Evolutionary conservation across 92 coral and sea anemone species (phyloP).

Genomic region (Actinernus sp.): DNA sequence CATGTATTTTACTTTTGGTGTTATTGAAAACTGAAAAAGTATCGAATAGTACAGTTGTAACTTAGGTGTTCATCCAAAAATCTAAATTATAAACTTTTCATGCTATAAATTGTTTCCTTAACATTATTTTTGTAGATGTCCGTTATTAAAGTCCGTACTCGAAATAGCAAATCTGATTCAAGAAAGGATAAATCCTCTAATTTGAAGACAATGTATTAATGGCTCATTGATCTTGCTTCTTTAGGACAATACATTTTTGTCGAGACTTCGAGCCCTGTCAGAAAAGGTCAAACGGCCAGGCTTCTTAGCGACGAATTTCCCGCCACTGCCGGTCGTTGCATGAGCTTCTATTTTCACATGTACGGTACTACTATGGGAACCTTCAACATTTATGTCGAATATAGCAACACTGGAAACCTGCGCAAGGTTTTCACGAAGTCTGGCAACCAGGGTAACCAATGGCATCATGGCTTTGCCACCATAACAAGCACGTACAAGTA

Average conservation of each 20-base stretch:
- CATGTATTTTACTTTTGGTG: too few species aligned
- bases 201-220: too few species aligned
- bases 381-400: slow-evolving; percentile 22
- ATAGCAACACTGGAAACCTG: not conserved
- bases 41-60: too few species aligned
- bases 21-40: too few species aligned
- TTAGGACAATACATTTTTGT: slow-evolving; percentile 53
- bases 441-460: slow-evolving; percentile 49
- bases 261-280: slow-evolving; percentile 62
- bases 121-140: not conserved
- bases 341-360: slow-evolving; percentile 63
- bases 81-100: too few species aligned
- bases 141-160: not conserved
- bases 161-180: not conserved
- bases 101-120: too few species aligned
- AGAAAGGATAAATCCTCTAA: not conserved
- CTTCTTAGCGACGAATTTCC: slow-evolving; percentile 53
- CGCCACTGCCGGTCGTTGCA: slow-evolving; percentile 34
- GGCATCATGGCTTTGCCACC: slow-evolving; percentile 21
- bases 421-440: slow-evolving; percentile 12
- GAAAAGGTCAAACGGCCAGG: slow-evolving; percentile 43
- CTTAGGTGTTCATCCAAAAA: too few species aligned
- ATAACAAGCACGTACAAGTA: slow-evolving; percentile 10
- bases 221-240: not conserved
- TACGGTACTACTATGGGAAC: slow-evolving; percentile 43